phyloP scores from a whole-genome alignment of 2,888 invertebrate genomes.

The Drosophila kanekoi region DNA sequence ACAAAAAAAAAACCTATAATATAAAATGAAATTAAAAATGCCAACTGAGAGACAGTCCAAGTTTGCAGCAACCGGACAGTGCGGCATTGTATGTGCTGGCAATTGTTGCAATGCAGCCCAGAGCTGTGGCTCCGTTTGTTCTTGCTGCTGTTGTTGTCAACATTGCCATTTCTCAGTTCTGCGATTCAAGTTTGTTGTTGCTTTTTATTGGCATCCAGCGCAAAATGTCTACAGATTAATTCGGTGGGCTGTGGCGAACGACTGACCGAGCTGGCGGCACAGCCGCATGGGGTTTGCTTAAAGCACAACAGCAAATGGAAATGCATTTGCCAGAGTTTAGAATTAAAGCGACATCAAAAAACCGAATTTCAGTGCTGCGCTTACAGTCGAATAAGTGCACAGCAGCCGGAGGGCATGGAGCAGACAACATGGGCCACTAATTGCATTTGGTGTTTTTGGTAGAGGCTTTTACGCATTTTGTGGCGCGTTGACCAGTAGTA shows the following conservation, averaged over 20 bases:
- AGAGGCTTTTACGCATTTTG: constrained; percentile 69
- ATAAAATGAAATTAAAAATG: constrained; percentile 76
- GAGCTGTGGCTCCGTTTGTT: constrained; percentile 13
- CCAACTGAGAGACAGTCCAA: constrained; percentile 44
- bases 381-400: constrained; percentile 34
- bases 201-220: constrained; percentile 50
- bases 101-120: constrained; percentile 36
- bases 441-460: constrained; percentile 69
- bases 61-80: constrained; percentile 14
- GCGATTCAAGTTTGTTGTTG: constrained; percentile 15
- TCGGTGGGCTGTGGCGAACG: constrained; percentile 30
- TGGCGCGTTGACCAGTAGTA: constrained; percentile 54
- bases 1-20: constrained; percentile 56
- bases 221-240: constrained; percentile 71
- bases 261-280: constrained; percentile 9
- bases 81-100: constrained; percentile 22
- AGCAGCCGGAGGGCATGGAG: background rate
- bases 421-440: constrained; percentile 58
- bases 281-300: constrained; percentile 11
- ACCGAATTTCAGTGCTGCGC: constrained; percentile 17
- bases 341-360: constrained; percentile 31
- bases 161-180: constrained; percentile 43
- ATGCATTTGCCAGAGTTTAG: constrained; percentile 40
- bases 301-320: constrained; percentile 26
- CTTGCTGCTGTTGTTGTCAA: constrained; percentile 35